These are phyloP conservation scores for Lithophane leautieri DNA, from an alignment of 2,888 invertebrate genomes.

Conservation along the genomic window DNA sequence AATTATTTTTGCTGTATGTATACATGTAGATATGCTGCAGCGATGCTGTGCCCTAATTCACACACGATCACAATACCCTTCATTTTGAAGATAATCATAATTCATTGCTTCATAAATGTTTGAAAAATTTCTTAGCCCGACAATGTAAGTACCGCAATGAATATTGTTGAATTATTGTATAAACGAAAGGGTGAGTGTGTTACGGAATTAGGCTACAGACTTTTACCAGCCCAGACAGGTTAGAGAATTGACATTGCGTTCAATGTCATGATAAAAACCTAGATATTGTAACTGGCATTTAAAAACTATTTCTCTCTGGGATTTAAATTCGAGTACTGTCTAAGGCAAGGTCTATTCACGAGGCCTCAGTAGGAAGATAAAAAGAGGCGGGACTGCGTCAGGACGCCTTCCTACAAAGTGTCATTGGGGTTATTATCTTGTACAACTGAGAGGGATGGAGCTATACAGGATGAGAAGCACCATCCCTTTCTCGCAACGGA, in stretches of 20 bases:
- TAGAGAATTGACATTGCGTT: neutral
- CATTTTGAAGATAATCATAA: neutral
- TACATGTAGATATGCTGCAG: neutral
- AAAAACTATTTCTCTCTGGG: conserved; percentile 66
- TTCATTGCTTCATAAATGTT: neutral
- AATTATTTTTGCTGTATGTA: neutral
- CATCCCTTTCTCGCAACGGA: conserved; percentile 66
- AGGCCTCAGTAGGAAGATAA: conserved; percentile 75
- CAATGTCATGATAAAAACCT: neutral
- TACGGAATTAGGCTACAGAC: neutral
- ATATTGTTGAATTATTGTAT: neutral
- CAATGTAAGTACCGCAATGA: neutral
- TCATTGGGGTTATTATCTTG: conserved; percentile 73
- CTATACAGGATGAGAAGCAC: conserved; percentile 61
- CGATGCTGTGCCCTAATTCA: neutral
- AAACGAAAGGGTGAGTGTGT: neutral
- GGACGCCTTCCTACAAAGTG: conserved; percentile 70
- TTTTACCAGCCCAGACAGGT: neutral
- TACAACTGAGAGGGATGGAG: conserved; percentile 65
- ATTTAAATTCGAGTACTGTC: conserved; percentile 76
- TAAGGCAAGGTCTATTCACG: conserved; percentile 74
- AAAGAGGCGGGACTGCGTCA: conserved; percentile 73
- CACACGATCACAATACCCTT: neutral
- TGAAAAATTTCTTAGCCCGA: neutral
- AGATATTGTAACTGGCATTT: conserved; percentile 48